Evolutionary conservation across 2,113 vertebrate species (phyloP).

Genomic region (Pongo pygmaeus): DNA sequence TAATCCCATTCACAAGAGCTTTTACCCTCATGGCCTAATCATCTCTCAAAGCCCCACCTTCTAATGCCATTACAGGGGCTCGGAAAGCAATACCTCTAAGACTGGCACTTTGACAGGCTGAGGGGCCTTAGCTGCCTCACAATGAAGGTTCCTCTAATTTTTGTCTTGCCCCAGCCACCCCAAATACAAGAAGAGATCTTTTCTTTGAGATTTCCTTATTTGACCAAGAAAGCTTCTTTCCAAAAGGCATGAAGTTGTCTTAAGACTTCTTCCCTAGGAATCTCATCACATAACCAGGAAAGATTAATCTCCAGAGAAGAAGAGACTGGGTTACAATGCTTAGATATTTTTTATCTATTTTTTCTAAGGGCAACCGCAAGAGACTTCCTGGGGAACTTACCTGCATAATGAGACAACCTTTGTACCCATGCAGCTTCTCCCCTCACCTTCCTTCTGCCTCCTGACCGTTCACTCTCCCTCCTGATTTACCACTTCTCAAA

Average conservation of each 20-base stretch:
- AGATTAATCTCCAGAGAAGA: neutral
- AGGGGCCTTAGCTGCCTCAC: neutral
- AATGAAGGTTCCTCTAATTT: neutral
- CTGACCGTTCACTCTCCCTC: neutral
- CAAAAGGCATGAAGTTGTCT: neutral
- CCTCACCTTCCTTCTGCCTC: neutral
- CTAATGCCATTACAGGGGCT: neutral
- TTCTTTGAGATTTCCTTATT: neutral
- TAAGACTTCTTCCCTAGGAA: neutral
- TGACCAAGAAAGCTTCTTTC: neutral
- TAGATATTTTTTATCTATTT: neutral
- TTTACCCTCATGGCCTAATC: too few species aligned
- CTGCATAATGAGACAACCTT: neutral
- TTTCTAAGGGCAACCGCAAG: neutral
- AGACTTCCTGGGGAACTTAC: neutral
- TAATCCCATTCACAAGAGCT: neutral
- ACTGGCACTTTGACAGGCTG: neutral
- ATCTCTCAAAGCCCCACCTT: too few species aligned
- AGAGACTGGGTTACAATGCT: neutral
- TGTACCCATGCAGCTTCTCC: too few species aligned
- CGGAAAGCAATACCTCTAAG: neutral
- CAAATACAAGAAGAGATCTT: neutral
- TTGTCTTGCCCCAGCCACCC: neutral
- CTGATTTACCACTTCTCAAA: neutral
- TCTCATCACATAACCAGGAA: neutral